Evolutionary conservation across 2,113 vertebrate genomes (phyloP).

Genomic region (Leptobrachium leishanense): DNA sequence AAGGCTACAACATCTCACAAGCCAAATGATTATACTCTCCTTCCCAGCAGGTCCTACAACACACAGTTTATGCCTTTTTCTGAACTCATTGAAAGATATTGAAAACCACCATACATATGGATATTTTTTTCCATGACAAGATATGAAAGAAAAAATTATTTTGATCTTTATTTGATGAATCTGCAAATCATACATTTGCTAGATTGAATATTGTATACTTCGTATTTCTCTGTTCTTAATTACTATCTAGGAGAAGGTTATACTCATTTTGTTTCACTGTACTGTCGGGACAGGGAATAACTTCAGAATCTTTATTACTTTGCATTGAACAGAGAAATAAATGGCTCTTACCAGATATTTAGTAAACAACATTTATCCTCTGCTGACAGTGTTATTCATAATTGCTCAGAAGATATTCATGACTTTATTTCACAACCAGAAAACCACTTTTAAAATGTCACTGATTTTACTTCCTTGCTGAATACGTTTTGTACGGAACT

Average conservation of each 20-base stretch:
- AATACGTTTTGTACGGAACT: slow-evolving; percentile 5
- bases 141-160: too few species aligned
- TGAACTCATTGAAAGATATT: too few species aligned
- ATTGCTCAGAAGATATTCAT: slow-evolving; percentile 4
- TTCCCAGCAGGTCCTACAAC: too few species aligned
- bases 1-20: too few species aligned
- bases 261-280: not conserved
- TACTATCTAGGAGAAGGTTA: not conserved
- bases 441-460: slow-evolving; percentile 12
- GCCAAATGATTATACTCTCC: too few species aligned
- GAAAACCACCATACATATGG: too few species aligned
- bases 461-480: slow-evolving; percentile 1
- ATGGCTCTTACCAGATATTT: not conserved
- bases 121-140: too few species aligned
- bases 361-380: not conserved
- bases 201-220: not conserved
- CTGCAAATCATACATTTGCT: not conserved
- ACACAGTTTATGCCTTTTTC: too few species aligned
- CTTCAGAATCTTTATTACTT: not conserved
- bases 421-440: slow-evolving; percentile 3
- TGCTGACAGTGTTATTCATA: not conserved
- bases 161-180: too few species aligned
- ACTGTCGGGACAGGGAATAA: not conserved
- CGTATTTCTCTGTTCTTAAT: not conserved
- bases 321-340: slow-evolving; percentile 1